Evolutionary conservation across 2,113 vertebrate genomes (phyloP).

Genomic region (Paramisgurnus dabryanus): DNA sequence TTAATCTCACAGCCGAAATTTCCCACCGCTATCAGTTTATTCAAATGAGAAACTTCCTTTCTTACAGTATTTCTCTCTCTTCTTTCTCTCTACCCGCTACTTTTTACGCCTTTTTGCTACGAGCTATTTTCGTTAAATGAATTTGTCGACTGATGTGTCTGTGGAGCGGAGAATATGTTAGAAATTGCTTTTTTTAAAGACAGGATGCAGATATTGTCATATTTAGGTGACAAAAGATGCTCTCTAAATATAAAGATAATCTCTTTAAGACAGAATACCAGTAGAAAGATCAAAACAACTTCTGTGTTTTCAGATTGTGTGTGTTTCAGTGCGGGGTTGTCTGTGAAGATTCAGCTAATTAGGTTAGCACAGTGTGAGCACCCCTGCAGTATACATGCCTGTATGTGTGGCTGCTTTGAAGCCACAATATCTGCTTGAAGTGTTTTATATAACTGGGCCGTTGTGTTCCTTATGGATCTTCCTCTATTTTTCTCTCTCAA

Average conservation of each 20-base stretch:
- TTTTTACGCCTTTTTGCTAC: constrained; percentile 9
- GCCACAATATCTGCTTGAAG: constrained; percentile 47
- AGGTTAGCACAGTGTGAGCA: constrained; percentile 71
- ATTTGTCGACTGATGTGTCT: constrained; percentile 17
- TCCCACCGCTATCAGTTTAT: constrained; percentile 70
- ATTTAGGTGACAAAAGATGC: constrained; percentile 36
- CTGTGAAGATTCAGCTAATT: constrained; percentile 73
- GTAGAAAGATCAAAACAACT: constrained; percentile 46
- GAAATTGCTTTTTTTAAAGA: constrained; percentile 30
- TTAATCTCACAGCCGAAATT: constrained; percentile 75
- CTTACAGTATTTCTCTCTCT: constrained; percentile 41
- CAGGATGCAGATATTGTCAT: constrained; percentile 45
- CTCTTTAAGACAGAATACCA: constrained; percentile 33
- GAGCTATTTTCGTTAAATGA: constrained; percentile 42
- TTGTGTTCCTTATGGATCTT: constrained; percentile 35
- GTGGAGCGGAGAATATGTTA: constrained; percentile 4
- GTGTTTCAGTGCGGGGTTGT: constrained; percentile 38
- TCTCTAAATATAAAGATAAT: constrained; percentile 42
- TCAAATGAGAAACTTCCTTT: constrained; percentile 55
- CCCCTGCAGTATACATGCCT: constrained; percentile 53
- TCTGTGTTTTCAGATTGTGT: constrained; percentile 42
- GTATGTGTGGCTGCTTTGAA: constrained; percentile 50
- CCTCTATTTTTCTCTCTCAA: constrained; percentile 20
- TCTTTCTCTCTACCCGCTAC: background rate
- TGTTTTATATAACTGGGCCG: constrained; percentile 49